Conservation (phyloP, 2,888 invertebrate genomes). For the Plutella xylostella region DNA sequence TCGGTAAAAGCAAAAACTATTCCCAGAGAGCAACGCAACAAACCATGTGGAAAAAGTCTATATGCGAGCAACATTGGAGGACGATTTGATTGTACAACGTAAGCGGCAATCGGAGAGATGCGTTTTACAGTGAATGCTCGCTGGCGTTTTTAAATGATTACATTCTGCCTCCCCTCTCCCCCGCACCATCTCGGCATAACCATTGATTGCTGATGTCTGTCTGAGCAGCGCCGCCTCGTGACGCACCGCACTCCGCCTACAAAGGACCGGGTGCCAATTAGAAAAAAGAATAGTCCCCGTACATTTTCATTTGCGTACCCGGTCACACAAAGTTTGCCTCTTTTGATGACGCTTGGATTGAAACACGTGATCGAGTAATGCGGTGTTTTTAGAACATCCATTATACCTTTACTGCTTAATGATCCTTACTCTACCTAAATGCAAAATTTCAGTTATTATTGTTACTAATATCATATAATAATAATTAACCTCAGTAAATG, state of each 20-base stretch:
- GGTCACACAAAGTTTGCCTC: conserved; percentile 26
- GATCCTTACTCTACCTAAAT: too few species aligned
- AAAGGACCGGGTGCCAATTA: conserved; percentile 52
- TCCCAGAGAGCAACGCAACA: conserved; percentile 52
- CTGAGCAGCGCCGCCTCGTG: conserved; percentile 41
- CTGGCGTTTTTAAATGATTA: conserved; percentile 51
- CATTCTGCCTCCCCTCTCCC: conserved; percentile 12
- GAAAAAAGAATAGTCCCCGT: conserved; percentile 42
- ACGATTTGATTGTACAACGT: conserved; percentile 56
- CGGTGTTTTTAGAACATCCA: too few species aligned
- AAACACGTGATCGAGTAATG: too few species aligned
- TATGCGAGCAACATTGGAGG: conserved; percentile 40
- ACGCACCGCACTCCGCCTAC: conserved; percentile 40
- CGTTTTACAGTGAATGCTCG: conserved; percentile 53
- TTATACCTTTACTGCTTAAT: too few species aligned
- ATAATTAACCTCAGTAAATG: too few species aligned
- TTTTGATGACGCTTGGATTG: conserved; percentile 26
- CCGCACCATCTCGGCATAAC: conserved; percentile 29
- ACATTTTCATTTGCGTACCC: conserved; percentile 46
- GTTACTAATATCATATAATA: too few species aligned
- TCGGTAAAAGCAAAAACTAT: conserved; percentile 61
- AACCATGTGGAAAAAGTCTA: conserved; percentile 66
- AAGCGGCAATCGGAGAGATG: conserved; percentile 57
- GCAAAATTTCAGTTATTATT: too few species aligned
- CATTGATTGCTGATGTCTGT: conserved; percentile 48